Evolutionary conservation across 1,140 invertebrate species (phyloP).

Genomic region (Trichoplusia ni): DNA sequence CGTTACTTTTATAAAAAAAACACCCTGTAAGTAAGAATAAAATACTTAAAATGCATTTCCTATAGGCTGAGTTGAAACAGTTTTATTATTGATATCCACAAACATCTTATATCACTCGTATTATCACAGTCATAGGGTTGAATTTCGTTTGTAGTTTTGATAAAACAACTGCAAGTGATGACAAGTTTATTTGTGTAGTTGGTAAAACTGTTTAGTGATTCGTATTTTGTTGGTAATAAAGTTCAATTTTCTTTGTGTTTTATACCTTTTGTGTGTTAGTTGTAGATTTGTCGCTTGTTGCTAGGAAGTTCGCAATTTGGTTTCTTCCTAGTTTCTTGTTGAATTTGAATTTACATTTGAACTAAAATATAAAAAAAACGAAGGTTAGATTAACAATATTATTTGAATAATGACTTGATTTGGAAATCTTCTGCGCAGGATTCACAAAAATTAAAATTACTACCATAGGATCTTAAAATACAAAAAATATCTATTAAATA

Average conservation of each 20-base stretch:
- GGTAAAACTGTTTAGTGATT: not conserved
- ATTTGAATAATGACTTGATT: no score
- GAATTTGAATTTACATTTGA: no score
- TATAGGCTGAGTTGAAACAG: slow-evolving; percentile 3
- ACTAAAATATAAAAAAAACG: no score
- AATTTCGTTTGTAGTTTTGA: not conserved
- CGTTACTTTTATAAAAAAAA: slow-evolving; percentile 28
- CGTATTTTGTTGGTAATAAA: not conserved
- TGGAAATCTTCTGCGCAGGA: no score
- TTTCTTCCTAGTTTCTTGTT: slow-evolving; percentile 22
- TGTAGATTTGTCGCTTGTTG: not conserved
- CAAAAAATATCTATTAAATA: no score
- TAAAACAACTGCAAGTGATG: not conserved
- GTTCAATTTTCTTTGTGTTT: slow-evolving; percentile 10
- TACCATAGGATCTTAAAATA: no score
- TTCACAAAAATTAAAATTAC: no score
- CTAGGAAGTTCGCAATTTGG: slow-evolving; percentile 25
- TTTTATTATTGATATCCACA: not conserved
- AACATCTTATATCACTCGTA: not conserved
- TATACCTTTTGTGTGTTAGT: not conserved
- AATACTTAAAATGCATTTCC: slow-evolving; percentile 7
- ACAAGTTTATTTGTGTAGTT: not conserved
- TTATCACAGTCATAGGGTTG: not conserved
- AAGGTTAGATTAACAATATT: no score
- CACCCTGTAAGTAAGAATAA: slow-evolving; percentile 9